These are phyloP conservation scores for Sarcoramphus papa DNA, from an alignment of 2,797 vertebrate genomes.

Conservation along the genomic window DNA sequence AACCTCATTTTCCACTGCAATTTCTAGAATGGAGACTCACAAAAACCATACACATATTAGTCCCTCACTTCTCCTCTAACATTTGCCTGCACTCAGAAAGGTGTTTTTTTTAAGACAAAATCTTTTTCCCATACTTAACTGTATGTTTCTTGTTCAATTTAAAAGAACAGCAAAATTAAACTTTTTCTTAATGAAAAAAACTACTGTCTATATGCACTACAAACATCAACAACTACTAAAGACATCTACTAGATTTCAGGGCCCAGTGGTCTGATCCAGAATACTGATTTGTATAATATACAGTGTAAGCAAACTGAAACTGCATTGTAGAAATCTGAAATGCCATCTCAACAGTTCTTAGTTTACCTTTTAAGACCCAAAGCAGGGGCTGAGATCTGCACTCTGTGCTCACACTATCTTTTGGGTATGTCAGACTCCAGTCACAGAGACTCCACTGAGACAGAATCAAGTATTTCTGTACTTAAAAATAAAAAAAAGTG, in stretches of 20 bases:
- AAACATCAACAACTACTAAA: neutral
- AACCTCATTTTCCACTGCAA: neutral
- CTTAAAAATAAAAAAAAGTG: neutral
- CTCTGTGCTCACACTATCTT: neutral
- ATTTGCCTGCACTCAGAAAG: neutral
- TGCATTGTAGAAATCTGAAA: neutral
- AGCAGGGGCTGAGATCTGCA: neutral
- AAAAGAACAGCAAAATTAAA: neutral
- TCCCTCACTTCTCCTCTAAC: neutral
- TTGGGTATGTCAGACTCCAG: neutral
- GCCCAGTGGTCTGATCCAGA: neutral
- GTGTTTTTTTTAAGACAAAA: neutral
- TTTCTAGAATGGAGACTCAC: neutral
- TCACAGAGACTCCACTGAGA: neutral
- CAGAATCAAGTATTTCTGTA: neutral
- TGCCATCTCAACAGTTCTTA: neutral
- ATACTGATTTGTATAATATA: neutral
- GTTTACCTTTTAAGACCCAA: neutral
- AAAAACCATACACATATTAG: neutral
- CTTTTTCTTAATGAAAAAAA: neutral
- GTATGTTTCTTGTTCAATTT: neutral
- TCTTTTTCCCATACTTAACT: neutral
- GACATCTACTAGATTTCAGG: neutral
- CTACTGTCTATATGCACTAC: neutral
- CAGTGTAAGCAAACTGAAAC: neutral